Evolutionary conservation across 2,113 vertebrate species (phyloP).

Genomic region (Turdus rufiventris): DNA sequence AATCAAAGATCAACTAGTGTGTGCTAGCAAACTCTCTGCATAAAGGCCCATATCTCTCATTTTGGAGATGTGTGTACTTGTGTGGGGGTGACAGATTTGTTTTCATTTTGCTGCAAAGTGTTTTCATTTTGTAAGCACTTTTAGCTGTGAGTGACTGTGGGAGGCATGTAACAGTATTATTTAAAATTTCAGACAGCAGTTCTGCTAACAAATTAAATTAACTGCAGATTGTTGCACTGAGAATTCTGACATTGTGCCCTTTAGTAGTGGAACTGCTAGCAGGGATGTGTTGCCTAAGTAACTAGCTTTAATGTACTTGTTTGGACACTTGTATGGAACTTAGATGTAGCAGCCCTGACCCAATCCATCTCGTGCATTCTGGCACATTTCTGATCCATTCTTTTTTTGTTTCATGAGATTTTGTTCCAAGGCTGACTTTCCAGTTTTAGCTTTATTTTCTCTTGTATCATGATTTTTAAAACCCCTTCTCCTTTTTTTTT

Average conservation of each 20-base stretch:
- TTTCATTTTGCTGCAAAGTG: not conserved
- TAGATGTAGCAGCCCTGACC: not conserved
- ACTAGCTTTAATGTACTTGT: not conserved
- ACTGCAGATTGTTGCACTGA: not conserved
- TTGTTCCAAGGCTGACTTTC: not conserved
- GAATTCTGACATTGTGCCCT: not conserved
- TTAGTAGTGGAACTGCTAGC: not conserved
- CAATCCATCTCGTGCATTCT: not conserved
- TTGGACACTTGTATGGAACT: not conserved
- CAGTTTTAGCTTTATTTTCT: not conserved
- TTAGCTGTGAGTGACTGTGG: not conserved
- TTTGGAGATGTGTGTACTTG: not conserved
- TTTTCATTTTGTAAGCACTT: not conserved
- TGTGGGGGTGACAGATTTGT: not conserved
- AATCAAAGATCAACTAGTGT: not conserved
- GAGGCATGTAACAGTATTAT: not conserved
- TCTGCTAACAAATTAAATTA: constrained; percentile 23
- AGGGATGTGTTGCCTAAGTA: not conserved
- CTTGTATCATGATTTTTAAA: not conserved
- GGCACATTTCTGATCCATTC: not conserved
- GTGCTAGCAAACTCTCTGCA: not conserved
- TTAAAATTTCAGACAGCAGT: constrained; percentile 4
- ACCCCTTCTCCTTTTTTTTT: not conserved
- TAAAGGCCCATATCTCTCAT: not conserved
- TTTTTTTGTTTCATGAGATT: not conserved